Evolutionary conservation across 2,113 vertebrate species (phyloP), one percentile per base, ranked within the genome.

Genomic region (Acinonyx jubatus): DNA sequence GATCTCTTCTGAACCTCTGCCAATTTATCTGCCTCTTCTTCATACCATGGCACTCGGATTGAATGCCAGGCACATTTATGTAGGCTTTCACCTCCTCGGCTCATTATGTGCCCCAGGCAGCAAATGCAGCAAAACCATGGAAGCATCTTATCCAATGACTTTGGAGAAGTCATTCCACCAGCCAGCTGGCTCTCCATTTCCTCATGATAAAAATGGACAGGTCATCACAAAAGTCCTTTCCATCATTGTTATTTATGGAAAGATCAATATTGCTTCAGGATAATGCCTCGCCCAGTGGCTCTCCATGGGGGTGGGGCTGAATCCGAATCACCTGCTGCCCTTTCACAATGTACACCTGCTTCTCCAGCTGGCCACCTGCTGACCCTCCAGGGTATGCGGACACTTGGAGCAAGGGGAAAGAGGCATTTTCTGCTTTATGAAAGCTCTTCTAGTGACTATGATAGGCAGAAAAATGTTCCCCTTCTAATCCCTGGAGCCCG

Each of bases 1-100:
- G 63, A 89, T 95, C 79, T 94, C 52, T 92, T 94, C 73, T 33
- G 74, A 79, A 80, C 94, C 13, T 45, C 63, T 57, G 91, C 96
- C 45, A 82, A 19, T 50, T 73, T 79, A 25, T 50, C 90, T 65
- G 94, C 52, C 29, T 97, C 84, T 92, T 94, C 50, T 50, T 29
- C 21, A 33, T 38, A 13, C 84, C 63, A 4, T 0, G 1, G 21
- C 16, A 31, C 61, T 69, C 41, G 0, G 33, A 18, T 12, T 41
- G 31, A 74, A 76, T 16, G 29, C 48, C 74, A 29, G 31, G 79
- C 48, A 38, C 78, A 25, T 21, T 82, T 2, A 41, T 0, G 1
- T 11, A 36, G 55, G 52, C 61, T 41, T 50, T 76, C 45, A 50
- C 81, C 85, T 82, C 95, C 89, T 85, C 3, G 0, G 25, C n/a